phyloP scores from a whole-genome alignment of 2,113 vertebrate genomes.

The Arenaria interpres region DNA sequence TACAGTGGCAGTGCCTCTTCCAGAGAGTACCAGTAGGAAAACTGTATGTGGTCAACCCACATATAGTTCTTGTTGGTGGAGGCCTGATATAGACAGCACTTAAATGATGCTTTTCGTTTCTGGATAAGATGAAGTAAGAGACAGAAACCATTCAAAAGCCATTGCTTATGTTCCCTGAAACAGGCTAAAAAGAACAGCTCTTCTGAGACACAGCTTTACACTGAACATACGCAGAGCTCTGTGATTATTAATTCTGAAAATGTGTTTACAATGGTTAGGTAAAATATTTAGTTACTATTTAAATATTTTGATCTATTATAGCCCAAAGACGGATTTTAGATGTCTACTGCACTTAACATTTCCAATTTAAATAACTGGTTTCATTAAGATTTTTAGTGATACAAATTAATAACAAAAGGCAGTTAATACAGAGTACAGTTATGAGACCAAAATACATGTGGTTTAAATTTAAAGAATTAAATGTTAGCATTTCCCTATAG shows the following conservation, averaged over 20 bases:
- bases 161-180: background rate
- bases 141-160: background rate
- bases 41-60: background rate
- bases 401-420: conserved; percentile 35
- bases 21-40: background rate
- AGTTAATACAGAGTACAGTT: background rate
- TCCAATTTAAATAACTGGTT: conserved; percentile 31
- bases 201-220: background rate
- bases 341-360: conserved; percentile 4
- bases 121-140: background rate
- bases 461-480: conserved; percentile 55
- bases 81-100: background rate
- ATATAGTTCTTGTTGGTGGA: background rate
- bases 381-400: conserved; percentile 25
- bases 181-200: background rate
- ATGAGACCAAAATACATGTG: conserved; percentile 25
- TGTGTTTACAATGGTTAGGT: background rate
- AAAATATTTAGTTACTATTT: conserved; percentile 37
- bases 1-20: background rate
- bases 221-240: background rate
- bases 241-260: background rate
- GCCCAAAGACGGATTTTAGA: background rate
- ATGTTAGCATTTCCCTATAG: conserved; percentile 57
- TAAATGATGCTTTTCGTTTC: background rate
- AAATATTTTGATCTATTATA: conserved; percentile 20